Evolutionary conservation across 2,113 vertebrate genomes (phyloP).

Genomic region (Coturnix japonica): DNA sequence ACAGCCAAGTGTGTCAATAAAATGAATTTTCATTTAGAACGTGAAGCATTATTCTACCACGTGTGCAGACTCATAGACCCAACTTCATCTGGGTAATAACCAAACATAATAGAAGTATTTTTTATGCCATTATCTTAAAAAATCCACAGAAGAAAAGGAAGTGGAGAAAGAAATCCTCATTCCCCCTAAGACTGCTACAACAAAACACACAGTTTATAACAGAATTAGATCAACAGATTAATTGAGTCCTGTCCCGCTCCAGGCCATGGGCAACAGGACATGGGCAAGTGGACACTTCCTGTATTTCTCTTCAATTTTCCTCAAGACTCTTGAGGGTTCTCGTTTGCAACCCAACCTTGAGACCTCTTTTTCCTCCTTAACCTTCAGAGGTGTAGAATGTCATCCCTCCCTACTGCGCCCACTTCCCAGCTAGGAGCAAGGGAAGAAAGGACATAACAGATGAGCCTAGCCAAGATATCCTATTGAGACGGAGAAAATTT

Average conservation of each 20-base stretch:
- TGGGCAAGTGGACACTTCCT: background rate
- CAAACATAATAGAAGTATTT: background rate
- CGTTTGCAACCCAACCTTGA: background rate
- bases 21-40: background rate
- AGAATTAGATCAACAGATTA: background rate
- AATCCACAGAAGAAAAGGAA: background rate
- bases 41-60: background rate
- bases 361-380: background rate
- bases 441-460: background rate
- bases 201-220: rapidly evolving
- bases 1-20: background rate
- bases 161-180: background rate
- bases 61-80: background rate
- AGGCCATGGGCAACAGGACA: too few species aligned
- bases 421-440: background rate
- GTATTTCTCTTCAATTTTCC: background rate
- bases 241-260: background rate
- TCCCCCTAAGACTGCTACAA: background rate
- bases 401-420: rapidly evolving
- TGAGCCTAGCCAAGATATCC: background rate
- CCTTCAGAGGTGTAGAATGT: background rate
- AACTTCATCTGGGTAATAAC: background rate
- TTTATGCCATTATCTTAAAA: background rate
- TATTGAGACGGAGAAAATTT: background rate
- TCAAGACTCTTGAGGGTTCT: background rate